Percentiles rank a stretch among this genome's conserved stretches.
These are phyloP conservation scores for Ellobium chinense DNA, from an alignment of 2,888 invertebrate genomes.

Conservation along the genomic window DNA sequence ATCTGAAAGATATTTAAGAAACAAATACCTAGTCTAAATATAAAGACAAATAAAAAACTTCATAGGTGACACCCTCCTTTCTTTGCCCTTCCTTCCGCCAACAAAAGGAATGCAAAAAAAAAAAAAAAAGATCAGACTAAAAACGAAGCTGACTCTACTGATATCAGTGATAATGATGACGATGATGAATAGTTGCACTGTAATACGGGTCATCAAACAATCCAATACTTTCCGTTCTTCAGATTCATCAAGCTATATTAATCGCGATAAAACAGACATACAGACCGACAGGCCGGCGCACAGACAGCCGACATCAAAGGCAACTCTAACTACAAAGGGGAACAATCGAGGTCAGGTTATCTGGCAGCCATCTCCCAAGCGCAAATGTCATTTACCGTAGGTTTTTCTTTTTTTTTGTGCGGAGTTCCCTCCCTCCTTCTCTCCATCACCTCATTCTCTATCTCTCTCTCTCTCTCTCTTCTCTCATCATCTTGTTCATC, in stretches of 20 bases:
- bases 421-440: not conserved
- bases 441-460: not conserved
- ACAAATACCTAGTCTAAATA: no score
- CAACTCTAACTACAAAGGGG: not conserved
- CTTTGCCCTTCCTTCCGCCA: no score
- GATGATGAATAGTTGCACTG: no score
- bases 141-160: not conserved
- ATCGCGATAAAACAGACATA: not conserved
- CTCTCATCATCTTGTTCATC: not conserved
- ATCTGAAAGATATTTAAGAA: no score
- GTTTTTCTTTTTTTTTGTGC: not conserved
- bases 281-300: not conserved
- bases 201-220: no score
- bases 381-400: not conserved
- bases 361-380: not conserved
- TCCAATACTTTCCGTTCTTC: no score
- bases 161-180: not conserved
- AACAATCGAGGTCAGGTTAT: constrained; percentile 10
- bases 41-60: no score
- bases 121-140: no score
- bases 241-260: no score
- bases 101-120: no score
- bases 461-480: not conserved
- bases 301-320: constrained; percentile 8
- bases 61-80: no score